Conservation (phyloP, 1,140 invertebrate genomes). For the Micrasema minimum region DNA sequence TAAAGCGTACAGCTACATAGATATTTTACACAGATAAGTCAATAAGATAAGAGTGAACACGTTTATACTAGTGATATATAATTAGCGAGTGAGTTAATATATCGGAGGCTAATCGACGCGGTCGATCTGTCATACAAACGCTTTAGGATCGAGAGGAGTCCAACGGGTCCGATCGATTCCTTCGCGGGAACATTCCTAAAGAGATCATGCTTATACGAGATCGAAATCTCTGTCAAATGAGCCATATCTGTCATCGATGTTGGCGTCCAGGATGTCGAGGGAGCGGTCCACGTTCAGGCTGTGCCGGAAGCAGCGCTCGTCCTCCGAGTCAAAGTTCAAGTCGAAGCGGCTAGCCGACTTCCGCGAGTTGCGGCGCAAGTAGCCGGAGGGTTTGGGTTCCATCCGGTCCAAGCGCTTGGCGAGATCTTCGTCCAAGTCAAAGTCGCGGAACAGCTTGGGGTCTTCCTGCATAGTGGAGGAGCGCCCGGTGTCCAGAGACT, state of each 20-base stretch:
- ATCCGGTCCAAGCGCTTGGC: slow-evolving; percentile 47
- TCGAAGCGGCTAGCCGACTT: slow-evolving; percentile 49
- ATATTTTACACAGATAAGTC: too few species aligned
- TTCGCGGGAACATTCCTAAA: slow-evolving; percentile 8
- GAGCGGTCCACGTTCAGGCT: slow-evolving; percentile 50
- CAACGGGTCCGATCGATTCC: neutral
- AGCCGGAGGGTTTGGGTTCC: slow-evolving; percentile 43
- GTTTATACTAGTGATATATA: too few species aligned
- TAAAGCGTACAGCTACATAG: too few species aligned
- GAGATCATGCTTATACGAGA: slow-evolving; percentile 47
- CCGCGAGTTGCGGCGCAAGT: slow-evolving; percentile 39
- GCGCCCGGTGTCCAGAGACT: slow-evolving; percentile 46
- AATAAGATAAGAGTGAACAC: too few species aligned
- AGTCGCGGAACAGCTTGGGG: slow-evolving; percentile 44
- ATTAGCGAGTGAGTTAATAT: too few species aligned
- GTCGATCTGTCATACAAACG: too few species aligned
- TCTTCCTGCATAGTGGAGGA: slow-evolving; percentile 35
- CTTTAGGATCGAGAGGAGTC: slow-evolving; percentile 7
- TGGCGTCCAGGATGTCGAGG: slow-evolving; percentile 49
- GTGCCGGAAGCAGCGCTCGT: slow-evolving; percentile 50
- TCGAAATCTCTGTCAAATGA: slow-evolving; percentile 52
- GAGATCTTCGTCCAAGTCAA: slow-evolving; percentile 50
- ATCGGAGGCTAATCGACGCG: too few species aligned
- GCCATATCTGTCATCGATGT: slow-evolving; percentile 49
- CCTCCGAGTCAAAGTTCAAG: slow-evolving; percentile 51